These are phyloP conservation scores for Agrochola lota DNA, from an alignment of 2,888 invertebrate species.

Conservation along the genomic window DNA sequence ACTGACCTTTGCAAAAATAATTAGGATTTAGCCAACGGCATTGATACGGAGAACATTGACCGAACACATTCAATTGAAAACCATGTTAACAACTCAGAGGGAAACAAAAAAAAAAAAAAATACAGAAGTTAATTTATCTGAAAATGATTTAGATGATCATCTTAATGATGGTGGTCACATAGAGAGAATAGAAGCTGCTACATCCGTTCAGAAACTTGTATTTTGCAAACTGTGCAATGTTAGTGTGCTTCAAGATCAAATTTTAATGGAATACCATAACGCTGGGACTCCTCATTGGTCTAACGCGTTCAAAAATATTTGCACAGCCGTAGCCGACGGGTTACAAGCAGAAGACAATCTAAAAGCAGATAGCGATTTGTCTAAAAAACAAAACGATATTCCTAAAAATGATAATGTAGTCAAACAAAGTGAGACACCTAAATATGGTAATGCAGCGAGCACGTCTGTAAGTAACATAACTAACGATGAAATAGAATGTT, in stretches of 20 bases:
- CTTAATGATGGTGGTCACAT: background rate
- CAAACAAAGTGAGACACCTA: background rate
- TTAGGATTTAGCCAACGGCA: background rate
- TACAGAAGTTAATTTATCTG: background rate
- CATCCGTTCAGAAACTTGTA: background rate
- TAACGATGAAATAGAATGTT: background rate
- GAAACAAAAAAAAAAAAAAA: background rate
- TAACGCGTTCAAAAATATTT: background rate
- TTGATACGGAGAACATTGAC: background rate
- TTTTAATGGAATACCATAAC: slow-evolving; percentile 6
- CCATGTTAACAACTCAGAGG: background rate
- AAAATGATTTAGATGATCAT: background rate
- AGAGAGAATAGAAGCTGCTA: background rate
- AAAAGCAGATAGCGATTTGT: background rate
- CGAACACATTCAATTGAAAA: background rate
- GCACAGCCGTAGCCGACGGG: background rate
- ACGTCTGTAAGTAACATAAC: background rate
- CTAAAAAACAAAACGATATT: background rate
- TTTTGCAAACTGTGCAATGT: background rate
- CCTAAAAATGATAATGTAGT: background rate
- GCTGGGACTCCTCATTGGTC: background rate
- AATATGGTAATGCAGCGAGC: background rate
- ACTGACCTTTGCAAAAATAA: background rate
- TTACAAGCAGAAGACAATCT: background rate
- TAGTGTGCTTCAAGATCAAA: background rate